Percentiles rank a stretch among this genome's conserved stretches.
Evolutionary conservation across 2,113 vertebrate genomes (phyloP).

Genomic region (Peromyscus polionotus): DNA sequence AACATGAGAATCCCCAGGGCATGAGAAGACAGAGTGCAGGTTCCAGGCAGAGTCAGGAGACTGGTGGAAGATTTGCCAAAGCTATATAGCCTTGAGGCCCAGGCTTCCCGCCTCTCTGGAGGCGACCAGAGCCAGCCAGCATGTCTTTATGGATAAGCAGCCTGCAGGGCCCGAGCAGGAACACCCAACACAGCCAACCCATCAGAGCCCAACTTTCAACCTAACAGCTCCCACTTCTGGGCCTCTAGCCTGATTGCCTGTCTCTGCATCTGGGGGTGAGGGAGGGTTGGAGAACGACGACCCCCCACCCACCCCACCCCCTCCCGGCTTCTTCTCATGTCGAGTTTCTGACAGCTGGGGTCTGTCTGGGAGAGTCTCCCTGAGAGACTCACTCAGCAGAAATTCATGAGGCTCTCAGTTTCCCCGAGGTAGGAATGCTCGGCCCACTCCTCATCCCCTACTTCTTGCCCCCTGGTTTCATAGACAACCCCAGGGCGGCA

Average conservation of each 20-base stretch:
- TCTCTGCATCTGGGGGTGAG: neutral
- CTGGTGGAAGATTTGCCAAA: neutral
- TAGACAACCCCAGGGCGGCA: neutral
- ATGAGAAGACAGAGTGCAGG: neutral
- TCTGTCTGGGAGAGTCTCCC: neutral
- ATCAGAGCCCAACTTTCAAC: neutral
- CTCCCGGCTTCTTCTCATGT: neutral
- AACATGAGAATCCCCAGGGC: neutral
- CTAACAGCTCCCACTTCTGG: rapidly evolving
- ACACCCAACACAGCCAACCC: neutral
- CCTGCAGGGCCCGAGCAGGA: neutral
- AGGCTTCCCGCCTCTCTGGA: neutral
- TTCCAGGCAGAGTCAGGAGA: neutral
- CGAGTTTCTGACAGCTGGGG: neutral
- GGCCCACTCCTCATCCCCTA: neutral
- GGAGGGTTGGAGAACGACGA: neutral
- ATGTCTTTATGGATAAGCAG: rapidly evolving
- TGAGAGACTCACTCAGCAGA: neutral
- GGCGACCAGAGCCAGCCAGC: neutral
- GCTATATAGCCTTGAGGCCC: neutral
- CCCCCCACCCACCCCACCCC: too few species aligned
- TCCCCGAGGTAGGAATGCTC: neutral
- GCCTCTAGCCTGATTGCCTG: slow-evolving; percentile 16
- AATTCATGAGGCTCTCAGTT: neutral
- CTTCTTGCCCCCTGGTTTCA: neutral